Percentiles rank a stretch among this genome's conserved stretches.
These are phyloP conservation scores for Pomatostomus ruficeps DNA, from an alignment of 2,113 vertebrate species.

Conservation along the genomic window DNA sequence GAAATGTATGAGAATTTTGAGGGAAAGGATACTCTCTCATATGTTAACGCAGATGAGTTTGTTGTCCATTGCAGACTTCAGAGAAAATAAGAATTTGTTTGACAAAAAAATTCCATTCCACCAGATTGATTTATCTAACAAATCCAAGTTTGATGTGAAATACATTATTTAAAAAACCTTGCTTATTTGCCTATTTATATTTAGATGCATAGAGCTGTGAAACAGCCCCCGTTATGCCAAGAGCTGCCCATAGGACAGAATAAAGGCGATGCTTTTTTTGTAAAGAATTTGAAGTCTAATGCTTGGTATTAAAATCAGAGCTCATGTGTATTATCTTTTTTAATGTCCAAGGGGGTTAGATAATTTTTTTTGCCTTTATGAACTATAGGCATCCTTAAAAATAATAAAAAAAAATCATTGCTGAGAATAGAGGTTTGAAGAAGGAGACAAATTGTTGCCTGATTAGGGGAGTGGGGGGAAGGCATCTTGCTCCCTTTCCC, in stretches of 20 bases:
- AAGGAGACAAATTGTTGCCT: background rate
- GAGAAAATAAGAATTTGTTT: background rate
- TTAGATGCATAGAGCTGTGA: background rate
- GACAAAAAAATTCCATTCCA: background rate
- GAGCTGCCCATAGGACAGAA: background rate
- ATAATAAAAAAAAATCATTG: background rate
- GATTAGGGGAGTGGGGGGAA: background rate
- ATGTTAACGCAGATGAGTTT: background rate
- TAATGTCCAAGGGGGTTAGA: accelerated
- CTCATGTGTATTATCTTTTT: background rate
- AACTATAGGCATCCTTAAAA: background rate
- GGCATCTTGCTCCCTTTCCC: background rate
- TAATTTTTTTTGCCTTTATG: background rate
- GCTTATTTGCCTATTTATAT: background rate
- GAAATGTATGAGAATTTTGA: background rate
- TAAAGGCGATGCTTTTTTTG: background rate
- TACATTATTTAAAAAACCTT: background rate
- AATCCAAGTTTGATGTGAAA: background rate
- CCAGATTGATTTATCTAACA: background rate
- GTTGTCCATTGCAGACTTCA: background rate
- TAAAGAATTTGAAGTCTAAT: background rate
- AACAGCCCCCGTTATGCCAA: background rate
- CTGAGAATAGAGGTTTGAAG: background rate
- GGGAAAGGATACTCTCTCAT: background rate
- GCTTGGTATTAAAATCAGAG: background rate